Conservation (phyloP, 2,797 vertebrate species). For the Botia almorhae region DNA sequence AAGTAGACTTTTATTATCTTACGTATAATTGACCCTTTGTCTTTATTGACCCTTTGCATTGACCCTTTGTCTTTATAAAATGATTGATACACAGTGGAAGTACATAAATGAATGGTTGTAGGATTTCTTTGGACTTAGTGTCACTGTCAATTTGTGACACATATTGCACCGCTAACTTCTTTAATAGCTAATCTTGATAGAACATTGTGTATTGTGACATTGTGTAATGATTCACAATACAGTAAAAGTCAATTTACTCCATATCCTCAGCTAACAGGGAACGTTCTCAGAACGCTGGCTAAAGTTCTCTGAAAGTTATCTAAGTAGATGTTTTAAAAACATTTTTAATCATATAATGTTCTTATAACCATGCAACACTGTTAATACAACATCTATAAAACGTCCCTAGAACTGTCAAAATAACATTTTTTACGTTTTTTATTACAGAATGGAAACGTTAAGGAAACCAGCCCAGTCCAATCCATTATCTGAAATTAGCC, state of each 20-base stretch:
- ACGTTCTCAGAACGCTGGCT: no score
- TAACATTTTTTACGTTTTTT: no score
- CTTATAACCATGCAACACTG: no score
- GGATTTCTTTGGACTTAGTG: not conserved
- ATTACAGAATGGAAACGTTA: no score
- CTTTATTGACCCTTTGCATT: not conserved
- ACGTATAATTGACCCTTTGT: not conserved
- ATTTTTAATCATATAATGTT: no score
- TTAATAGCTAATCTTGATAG: not conserved
- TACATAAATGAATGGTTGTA: not conserved
- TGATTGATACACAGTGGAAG: not conserved
- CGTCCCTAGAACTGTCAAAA: no score
- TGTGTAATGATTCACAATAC: not conserved
- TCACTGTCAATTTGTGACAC: not conserved
- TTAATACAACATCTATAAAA: no score
- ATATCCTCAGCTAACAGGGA: no score
- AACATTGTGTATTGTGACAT: not conserved
- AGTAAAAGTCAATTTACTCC: not conserved
- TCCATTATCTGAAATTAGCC: conserved; percentile 18
- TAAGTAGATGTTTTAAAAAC: no score
- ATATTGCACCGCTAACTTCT: not conserved
- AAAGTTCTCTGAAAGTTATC: no score
- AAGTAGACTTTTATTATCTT: not conserved
- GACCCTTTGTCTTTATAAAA: conserved; percentile 8
- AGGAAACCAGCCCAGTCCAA: not conserved